Evolutionary conservation across 1,140 invertebrate species (phyloP), one percentile per base, ranked within the genome.

Genomic region (Chlorops oryzae): DNA sequence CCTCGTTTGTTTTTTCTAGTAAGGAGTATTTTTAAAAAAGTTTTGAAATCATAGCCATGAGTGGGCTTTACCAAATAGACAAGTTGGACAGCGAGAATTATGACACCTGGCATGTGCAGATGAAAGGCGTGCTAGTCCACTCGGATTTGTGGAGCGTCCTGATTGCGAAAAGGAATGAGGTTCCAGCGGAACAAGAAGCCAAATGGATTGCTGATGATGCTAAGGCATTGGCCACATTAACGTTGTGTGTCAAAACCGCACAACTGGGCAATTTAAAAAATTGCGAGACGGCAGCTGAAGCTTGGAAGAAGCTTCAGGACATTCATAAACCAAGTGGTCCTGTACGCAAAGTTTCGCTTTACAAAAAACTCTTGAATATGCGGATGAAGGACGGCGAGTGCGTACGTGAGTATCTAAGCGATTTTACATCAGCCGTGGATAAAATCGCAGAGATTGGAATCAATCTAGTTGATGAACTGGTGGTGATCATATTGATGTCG

Each of bases 191-290:
- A n/a, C n/a, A n/a, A n/a, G n/a, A n/a, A n/a, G n/a, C n/a, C n/a
- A n/a, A n/a, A n/a, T n/a, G n/a, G n/a, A n/a, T n/a, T n/a, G n/a
- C n/a, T n/a, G n/a, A n/a, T n/a, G 25, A 47, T 28, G 43, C 34
- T 18, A 47, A 53, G 39, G 41, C 52, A 27, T 39, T 47, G 12
- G 52, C 52, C 6, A 46, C 38, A 25, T 46, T 54, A n/a, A 17
- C 23, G 10, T 18, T 50, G 13, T 32, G 35, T 35, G 34, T 50
- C 5, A 50, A 54, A 42, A 42, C 52, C 17, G 40, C 35, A 7
- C 47, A 50, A 32, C 20, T 54, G 25, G 41, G 15, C 12, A 39
- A 50, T 35, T n/a, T 50, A 17, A 54, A 42, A 18, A 50, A 50
- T n/a, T 49, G 46, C 34, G 23, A 22, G 17, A 46, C 42, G n/a